A percentile compares a stretch with the other conserved stretches of the same genome.
These are phyloP conservation scores for Galaxias olidus DNA, from an alignment of 2,797 vertebrate genomes.

Conservation along the genomic window DNA sequence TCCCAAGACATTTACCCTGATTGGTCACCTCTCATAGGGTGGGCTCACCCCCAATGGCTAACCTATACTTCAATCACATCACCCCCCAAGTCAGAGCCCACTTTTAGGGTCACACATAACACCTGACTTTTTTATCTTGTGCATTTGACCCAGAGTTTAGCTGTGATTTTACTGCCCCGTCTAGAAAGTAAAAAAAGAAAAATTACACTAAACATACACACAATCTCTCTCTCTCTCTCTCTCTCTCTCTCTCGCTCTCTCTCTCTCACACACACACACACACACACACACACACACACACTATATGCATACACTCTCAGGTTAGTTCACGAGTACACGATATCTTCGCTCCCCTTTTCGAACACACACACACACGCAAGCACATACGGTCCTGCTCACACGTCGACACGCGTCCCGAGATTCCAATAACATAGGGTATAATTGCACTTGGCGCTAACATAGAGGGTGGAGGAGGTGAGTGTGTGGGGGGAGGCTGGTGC, in stretches of 20 bases:
- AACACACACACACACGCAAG: slow-evolving; percentile 5
- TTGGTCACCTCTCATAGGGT: slow-evolving; percentile 15
- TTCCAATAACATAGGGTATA: slow-evolving; percentile 16
- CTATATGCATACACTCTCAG: background rate
- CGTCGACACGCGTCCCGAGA: slow-evolving; percentile 17
- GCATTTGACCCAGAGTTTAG: slow-evolving; percentile 18
- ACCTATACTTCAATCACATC: slow-evolving; percentile 9
- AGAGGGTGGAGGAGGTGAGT: slow-evolving; percentile 16
- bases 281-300: slow-evolving; percentile 17
- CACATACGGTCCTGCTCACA: slow-evolving; percentile 5
- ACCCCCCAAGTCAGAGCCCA: slow-evolving; percentile 1
- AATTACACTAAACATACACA: slow-evolving; percentile 34
- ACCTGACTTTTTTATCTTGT: slow-evolving; percentile 11
- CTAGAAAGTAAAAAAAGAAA: slow-evolving; percentile 37
- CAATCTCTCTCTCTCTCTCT: slow-evolving; percentile 17
- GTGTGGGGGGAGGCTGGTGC: background rate
- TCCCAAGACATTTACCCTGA: slow-evolving; percentile 22
- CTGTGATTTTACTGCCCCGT: slow-evolving; percentile 28
- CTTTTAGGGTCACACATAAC: slow-evolving; percentile 31
- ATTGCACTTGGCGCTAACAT: slow-evolving; percentile 42
- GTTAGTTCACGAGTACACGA: background rate
- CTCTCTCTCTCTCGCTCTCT: slow-evolving; percentile 25
- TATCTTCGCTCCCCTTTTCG: background rate
- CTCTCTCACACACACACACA: slow-evolving; percentile 22
- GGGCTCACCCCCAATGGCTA: slow-evolving; percentile 4